Evolutionary conservation across 2,113 vertebrate species (phyloP).

Genomic region (Brachyhypopomus occidentalis): DNA sequence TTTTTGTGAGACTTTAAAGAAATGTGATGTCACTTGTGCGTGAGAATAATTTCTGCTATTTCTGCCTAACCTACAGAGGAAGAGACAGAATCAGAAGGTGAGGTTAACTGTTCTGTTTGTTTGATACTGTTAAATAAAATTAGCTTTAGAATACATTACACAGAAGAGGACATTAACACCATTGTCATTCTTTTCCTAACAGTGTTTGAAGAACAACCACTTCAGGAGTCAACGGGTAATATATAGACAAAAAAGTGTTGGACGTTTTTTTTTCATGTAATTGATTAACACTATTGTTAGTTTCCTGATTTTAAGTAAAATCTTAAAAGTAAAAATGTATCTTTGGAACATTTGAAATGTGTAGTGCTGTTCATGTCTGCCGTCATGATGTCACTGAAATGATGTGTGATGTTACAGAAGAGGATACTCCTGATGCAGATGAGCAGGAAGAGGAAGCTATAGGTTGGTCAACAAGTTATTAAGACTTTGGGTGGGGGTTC

Average conservation of each 20-base stretch:
- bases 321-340: not conserved
- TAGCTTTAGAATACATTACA: too few relatives aligned
- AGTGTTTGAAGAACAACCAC: too few relatives aligned
- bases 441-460: slow-evolving; percentile 29
- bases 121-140: too few relatives aligned
- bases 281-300: too few relatives aligned
- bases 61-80: not conserved
- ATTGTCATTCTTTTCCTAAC: too few relatives aligned
- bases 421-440: slow-evolving; percentile 35
- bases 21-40: not conserved
- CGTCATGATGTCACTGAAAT: not conserved
- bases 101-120: not conserved
- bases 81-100: slow-evolving; percentile 9
- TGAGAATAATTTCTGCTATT: not conserved
- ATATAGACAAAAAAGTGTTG: too few relatives aligned
- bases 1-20: not conserved
- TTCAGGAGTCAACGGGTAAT: too few relatives aligned
- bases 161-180: too few relatives aligned
- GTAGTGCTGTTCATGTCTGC: not conserved
- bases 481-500: too few relatives aligned
- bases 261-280: too few relatives aligned
- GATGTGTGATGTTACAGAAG: slow-evolving; percentile 30
- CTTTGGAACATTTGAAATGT: not conserved
- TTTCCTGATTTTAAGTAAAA: too few relatives aligned
- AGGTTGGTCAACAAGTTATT: slow-evolving; percentile 28